These are phyloP conservation scores for Noctuana brunneofusca DNA, from an alignment of 2,888 invertebrate genomes.

Conservation along the genomic window DNA sequence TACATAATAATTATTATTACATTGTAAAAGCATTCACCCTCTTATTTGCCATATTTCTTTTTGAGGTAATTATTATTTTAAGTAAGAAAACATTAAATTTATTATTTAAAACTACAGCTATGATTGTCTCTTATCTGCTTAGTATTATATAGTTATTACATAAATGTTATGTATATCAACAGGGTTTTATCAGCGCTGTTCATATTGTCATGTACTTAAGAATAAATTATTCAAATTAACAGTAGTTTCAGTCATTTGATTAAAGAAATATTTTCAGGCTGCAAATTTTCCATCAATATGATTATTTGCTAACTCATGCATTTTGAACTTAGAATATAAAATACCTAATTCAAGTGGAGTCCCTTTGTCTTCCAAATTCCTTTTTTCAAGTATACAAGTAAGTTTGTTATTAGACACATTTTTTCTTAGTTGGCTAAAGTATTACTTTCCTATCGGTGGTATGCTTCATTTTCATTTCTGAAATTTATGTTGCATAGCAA, in stretches of 20 bases:
- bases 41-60: no score
- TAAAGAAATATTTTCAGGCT: background rate
- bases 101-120: background rate
- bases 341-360: background rate
- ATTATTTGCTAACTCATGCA: background rate
- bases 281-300: background rate
- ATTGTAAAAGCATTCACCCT: no score
- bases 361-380: background rate
- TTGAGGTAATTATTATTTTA: no score
- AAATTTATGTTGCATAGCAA: background rate
- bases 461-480: constrained; percentile 17
- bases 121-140: background rate
- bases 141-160: background rate
- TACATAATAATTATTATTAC: no score
- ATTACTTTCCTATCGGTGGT: constrained; percentile 16
- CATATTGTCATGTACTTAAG: background rate
- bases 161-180: background rate
- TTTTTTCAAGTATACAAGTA: background rate
- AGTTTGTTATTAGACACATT: no score
- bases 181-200: background rate
- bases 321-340: background rate
- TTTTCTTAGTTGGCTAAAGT: background rate
- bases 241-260: background rate
- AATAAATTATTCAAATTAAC: constrained; percentile 1
- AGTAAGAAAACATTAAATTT: background rate